Base-by-base conservation (phyloP, 2,888 invertebrate species). In the Sminthurides aquaticus region DNA sequence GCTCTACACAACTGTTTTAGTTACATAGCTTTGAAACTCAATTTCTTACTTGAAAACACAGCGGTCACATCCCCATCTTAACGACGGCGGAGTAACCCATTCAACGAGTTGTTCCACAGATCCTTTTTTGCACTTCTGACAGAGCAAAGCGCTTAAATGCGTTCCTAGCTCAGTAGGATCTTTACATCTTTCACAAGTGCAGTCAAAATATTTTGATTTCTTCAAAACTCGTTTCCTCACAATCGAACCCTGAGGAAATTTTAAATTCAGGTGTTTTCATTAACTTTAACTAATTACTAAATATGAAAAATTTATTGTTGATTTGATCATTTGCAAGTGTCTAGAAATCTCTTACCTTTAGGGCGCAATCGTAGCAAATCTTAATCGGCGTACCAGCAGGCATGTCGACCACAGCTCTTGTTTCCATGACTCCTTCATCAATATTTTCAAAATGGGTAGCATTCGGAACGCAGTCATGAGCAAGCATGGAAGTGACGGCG, bases 401-500 rank as follows among this genome's bases (percentile, higher is more conserved):
- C 27, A 74, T 74, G 60, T 74, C 71, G 2, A 70, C 63, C 11
- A 71, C 70, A 52, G 74, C 71, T 34, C 69, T 58, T 1, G 72
- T 65, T 65, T 74, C 74, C n/a, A 72, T 62, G 18, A 63, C 60
- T 18, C 71, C 71, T 52, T 69, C 69, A n/a, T 64, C 52, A 22
- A 68, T 66, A 52, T 70, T 72, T 60, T 74, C 72, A 57, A 68
- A 71, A 56, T 71, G 72, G 2, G 72, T 67, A 18, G 71, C 63
- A 65, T 74, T 74, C 15, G 74, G 72, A 34, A 72, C 64, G 34
- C 72, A 74, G 49, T 72, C 69, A 55, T 74, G 74, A 34, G 74
- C 70, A 57, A 69, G 61, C 70, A 74, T 71, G 20, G 73, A 69
- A 25, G 72, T 67, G 49, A 61, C 66, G 18, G 67, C 67, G 62